phyloP scores from a whole-genome alignment of 1,140 invertebrate genomes.

The Drosophila kikkawai region DNA sequence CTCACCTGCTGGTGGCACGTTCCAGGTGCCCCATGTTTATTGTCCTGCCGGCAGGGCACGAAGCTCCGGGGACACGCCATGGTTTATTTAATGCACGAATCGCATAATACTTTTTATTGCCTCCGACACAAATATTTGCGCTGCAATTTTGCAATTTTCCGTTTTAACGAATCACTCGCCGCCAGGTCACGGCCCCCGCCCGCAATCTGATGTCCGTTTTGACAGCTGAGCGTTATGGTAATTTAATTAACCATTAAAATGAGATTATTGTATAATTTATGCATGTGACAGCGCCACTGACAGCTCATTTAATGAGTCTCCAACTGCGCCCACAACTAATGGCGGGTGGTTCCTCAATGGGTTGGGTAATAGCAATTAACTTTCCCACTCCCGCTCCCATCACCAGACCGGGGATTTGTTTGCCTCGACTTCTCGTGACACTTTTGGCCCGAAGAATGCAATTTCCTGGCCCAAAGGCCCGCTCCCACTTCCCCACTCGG shows the following conservation, averaged over 20 bases:
- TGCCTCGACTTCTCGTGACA: conserved; percentile 35
- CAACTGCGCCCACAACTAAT: conserved; percentile 43
- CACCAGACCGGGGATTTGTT: conserved; percentile 18
- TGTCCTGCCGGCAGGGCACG: conserved; percentile 46
- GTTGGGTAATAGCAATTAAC: conserved; percentile 46
- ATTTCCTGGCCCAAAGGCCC: conserved; percentile 63
- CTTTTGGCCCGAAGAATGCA: conserved; percentile 66
- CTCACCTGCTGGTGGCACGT: conserved; percentile 22
- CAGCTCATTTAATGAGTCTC: conserved; percentile 61
- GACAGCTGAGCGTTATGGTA: conserved; percentile 58
- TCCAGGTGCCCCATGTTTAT: conserved; percentile 64
- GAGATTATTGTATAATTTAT: conserved; percentile 76
- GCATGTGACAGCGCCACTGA: conserved; percentile 56
- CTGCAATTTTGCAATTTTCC: conserved; percentile 44
- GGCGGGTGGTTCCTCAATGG: neutral
- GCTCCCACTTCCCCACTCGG: conserved; percentile 5
- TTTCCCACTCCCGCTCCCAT: conserved; percentile 38
- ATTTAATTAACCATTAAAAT: conserved; percentile 80
- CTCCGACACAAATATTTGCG: conserved; percentile 54
- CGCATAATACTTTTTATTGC: conserved; percentile 69
- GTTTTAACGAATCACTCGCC: conserved; percentile 39
- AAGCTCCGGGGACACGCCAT: conserved; percentile 23
- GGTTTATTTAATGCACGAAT: conserved; percentile 53
- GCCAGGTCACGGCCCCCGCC: conserved; percentile 1
- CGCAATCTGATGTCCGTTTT: conserved; percentile 34